A percentile compares a stretch with the other conserved stretches of the same genome.
phyloP scores from a whole-genome alignment of 2,113 vertebrate genomes.

The Sinocyclocheilus rhinocerous region DNA sequence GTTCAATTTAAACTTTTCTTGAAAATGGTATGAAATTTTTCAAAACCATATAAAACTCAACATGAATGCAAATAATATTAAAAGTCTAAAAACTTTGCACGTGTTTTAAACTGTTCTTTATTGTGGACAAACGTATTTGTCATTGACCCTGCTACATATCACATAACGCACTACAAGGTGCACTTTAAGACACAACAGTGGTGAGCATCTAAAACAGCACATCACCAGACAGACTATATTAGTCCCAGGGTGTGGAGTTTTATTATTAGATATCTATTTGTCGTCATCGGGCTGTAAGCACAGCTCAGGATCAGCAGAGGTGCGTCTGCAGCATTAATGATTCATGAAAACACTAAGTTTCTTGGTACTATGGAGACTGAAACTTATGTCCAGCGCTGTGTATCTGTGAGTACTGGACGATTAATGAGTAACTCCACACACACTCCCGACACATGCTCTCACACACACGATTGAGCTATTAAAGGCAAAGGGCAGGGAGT shows the following conservation, averaged over 20 bases:
- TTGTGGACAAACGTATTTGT: not conserved
- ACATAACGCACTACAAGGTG: not conserved
- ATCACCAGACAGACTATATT: conserved; percentile 33
- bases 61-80: not conserved
- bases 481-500: conserved; percentile 1
- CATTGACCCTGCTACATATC: not conserved
- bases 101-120: not conserved
- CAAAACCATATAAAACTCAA: not conserved
- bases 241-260: conserved; percentile 42
- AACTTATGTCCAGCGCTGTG: not conserved
- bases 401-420: not conserved
- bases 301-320: not conserved
- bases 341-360: not conserved
- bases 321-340: not conserved
- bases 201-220: not conserved
- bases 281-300: conserved; percentile 18
- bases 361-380: conserved; percentile 1
- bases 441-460: not conserved
- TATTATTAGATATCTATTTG: conserved; percentile 47
- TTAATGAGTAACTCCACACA: conserved; percentile 30
- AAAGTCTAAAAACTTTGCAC: not conserved
- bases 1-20: not conserved
- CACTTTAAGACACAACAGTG: not conserved
- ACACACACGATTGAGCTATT: not conserved
- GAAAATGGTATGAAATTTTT: not conserved